Percentiles rank a stretch among this genome's conserved stretches.
phyloP scores from a whole-genome alignment of 2,113 vertebrate species.

The Probosciger aterrimus region DNA sequence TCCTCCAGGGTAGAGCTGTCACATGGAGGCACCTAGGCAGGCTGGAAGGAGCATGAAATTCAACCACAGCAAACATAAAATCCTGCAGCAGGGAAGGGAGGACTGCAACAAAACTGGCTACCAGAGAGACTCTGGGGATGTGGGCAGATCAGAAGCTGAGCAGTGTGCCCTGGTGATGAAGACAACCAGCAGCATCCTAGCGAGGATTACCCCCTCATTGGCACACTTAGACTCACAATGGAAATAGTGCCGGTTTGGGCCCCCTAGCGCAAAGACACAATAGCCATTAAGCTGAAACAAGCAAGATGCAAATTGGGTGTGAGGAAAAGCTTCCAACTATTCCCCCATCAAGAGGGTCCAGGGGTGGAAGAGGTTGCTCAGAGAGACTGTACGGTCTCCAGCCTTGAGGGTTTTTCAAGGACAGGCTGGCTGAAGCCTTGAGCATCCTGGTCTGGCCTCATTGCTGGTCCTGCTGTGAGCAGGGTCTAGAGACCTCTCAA shows the following conservation, averaged over 20 bases:
- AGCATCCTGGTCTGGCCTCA: background rate
- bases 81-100: background rate
- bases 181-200: background rate
- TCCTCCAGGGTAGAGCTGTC: background rate
- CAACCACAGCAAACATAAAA: background rate
- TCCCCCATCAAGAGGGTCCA: accelerated
- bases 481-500: accelerated
- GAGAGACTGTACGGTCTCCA: background rate
- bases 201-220: accelerated
- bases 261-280: background rate
- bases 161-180: background rate
- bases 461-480: background rate
- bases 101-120: background rate
- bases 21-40: accelerated
- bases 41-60: background rate
- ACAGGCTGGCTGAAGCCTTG: background rate
- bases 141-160: background rate
- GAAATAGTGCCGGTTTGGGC: accelerated
- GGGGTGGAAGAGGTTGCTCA: accelerated
- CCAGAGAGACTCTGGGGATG: too few species aligned
- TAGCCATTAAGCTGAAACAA: accelerated
- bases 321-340: background rate
- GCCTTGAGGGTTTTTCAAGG: background rate
- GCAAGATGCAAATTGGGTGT: background rate
- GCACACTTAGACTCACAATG: accelerated